phyloP scores from a whole-genome alignment of 2,797 vertebrate genomes.

The Acanthornis magna region DNA sequence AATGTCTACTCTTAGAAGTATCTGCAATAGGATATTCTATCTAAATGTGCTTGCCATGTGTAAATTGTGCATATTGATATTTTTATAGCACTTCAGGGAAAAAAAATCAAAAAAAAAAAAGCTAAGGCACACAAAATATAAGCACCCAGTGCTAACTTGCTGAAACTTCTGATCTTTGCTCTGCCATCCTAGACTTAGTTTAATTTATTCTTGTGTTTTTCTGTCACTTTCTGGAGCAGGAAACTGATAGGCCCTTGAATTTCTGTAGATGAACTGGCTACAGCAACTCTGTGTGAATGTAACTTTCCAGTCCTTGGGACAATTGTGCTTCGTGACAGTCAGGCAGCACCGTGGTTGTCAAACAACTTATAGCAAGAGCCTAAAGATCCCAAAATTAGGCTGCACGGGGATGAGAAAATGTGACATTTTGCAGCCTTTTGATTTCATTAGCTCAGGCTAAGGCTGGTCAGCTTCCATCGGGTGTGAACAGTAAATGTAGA shows the following conservation, averaged over 20 bases:
- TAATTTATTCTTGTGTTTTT: neutral
- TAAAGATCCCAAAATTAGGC: neutral
- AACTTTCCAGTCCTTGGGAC: neutral
- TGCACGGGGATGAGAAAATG: neutral
- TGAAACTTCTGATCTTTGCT: neutral
- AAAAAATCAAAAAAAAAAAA: accelerated
- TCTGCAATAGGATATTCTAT: neutral
- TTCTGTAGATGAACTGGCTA: neutral
- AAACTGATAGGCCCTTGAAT: neutral
- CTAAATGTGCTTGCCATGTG: neutral
- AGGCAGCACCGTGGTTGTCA: neutral
- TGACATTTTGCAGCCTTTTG: constrained; percentile 59
- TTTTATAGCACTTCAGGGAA: neutral
- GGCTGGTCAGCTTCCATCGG: constrained; percentile 64
- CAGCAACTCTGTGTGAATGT: neutral
- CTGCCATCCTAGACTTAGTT: neutral
- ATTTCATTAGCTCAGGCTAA: constrained; percentile 27
- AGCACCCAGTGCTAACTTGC: neutral
- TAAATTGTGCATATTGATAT: neutral
- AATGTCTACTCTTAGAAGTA: neutral
- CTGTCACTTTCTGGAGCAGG: neutral
- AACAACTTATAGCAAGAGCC: neutral
- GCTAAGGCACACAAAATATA: neutral
- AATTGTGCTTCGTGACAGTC: neutral
- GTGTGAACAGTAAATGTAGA: constrained; percentile 74